These are phyloP conservation scores for Oryctes rhinoceros DNA, from an alignment of 1,140 invertebrate genomes.

Conservation along the genomic window DNA sequence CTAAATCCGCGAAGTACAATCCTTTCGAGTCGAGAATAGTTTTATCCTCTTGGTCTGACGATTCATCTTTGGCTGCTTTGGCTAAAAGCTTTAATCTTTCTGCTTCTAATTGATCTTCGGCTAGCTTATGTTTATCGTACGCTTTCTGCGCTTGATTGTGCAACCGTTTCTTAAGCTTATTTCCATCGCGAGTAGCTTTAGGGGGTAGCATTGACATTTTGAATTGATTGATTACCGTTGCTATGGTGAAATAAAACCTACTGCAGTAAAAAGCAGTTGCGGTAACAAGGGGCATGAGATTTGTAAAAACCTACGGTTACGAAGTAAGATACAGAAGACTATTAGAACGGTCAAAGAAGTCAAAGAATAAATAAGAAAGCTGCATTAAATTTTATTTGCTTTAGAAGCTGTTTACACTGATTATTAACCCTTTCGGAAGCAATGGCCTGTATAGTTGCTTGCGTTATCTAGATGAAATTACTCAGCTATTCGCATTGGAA, in stretches of 20 bases:
- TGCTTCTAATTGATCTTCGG: constrained; percentile 15
- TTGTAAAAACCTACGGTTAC: no score
- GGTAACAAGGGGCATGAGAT: no score
- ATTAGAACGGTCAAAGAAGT: no score
- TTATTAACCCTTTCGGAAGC: no score
- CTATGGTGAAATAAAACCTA: neutral
- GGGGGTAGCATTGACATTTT: neutral
- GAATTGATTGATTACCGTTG: neutral
- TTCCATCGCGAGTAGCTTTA: neutral
- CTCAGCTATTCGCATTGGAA: no score
- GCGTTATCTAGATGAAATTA: no score
- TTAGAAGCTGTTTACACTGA: no score
- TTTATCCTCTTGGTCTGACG: neutral
- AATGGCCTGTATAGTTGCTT: no score
- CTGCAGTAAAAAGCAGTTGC: no score
- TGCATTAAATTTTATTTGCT: no score
- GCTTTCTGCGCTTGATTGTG: constrained; percentile 21
- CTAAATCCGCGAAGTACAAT: constrained; percentile 9
- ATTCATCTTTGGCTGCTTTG: constrained; percentile 15
- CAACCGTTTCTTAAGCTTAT: constrained; percentile 7
- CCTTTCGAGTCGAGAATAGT: neutral
- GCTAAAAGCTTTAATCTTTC: constrained; percentile 4
- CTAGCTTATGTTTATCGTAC: neutral
- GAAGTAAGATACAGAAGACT: no score
- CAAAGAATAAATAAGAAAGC: no score